A percentile compares a stretch with the other conserved stretches of the same genome.
Evolutionary conservation across 92 coral and sea anemone species (phyloP).

Genomic region (Heliopora coerulea): DNA sequence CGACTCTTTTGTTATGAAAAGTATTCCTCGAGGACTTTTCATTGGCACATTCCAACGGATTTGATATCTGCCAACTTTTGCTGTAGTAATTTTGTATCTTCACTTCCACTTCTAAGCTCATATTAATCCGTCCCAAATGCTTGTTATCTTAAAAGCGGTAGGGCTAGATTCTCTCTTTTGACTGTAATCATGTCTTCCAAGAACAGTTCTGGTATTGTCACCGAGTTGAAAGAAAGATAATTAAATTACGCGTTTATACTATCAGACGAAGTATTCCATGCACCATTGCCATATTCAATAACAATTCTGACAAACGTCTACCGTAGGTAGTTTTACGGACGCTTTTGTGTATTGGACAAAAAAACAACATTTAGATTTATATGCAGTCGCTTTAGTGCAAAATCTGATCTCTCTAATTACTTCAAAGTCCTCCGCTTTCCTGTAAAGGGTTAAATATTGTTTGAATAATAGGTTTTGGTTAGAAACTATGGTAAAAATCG

Average conservation of each 20-base stretch:
- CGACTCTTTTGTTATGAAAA: slow-evolving; percentile 77
- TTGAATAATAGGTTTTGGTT: not conserved
- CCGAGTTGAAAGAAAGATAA: too few species aligned
- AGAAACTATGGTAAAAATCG: too few species aligned
- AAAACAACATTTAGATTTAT: not conserved
- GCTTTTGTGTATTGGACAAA: not conserved
- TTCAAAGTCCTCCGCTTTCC: not conserved
- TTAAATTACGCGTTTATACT: too few species aligned
- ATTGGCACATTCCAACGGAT: slow-evolving; percentile 41
- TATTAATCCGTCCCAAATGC: slow-evolving; percentile 2
- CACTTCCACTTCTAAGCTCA: not conserved
- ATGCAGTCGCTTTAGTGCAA: not conserved
- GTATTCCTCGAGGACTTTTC: slow-evolving; percentile 88
- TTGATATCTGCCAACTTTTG: not conserved
- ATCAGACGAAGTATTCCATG: too few species aligned
- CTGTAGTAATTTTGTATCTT: not conserved
- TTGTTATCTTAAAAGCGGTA: not conserved
- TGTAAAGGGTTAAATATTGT: not conserved
- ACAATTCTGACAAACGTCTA: too few species aligned
- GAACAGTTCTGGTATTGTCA: too few species aligned
- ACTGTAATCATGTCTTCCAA: not conserved
- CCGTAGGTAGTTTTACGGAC: not conserved
- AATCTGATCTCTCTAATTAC: not conserved
- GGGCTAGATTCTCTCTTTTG: not conserved
- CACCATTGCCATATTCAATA: too few species aligned